Percentiles rank a stretch among this genome's conserved stretches.
Evolutionary conservation across 2,888 invertebrate species (phyloP).

Genomic region (Hyposoter didymator): DNA sequence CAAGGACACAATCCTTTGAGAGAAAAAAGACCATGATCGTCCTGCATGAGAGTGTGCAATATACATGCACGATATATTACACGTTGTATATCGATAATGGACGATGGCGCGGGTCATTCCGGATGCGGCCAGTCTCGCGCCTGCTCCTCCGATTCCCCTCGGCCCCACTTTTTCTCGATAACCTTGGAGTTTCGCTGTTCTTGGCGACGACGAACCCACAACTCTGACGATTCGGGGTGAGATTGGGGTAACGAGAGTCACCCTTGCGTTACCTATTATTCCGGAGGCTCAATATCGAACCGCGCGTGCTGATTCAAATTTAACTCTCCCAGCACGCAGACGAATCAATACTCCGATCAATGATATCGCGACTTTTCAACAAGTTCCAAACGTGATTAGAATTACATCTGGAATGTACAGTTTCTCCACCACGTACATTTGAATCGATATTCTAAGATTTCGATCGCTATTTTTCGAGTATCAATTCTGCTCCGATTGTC

Average conservation of each 20-base stretch:
- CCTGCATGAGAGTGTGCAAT: slow-evolving; percentile 16
- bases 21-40: slow-evolving; percentile 32
- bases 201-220: slow-evolving; percentile 32
- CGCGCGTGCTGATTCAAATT: background rate
- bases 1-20: slow-evolving; percentile 57
- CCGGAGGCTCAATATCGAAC: background rate
- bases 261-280: background rate
- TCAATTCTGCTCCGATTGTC: background rate
- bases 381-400: too few relatives aligned
- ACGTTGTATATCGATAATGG: slow-evolving; percentile 58
- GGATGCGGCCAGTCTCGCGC: slow-evolving; percentile 59
- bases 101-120: slow-evolving; percentile 49
- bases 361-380: background rate
- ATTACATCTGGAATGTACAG: too few relatives aligned
- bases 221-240: slow-evolving; percentile 5
- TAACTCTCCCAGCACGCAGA: too few relatives aligned
- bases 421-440: background rate
- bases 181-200: slow-evolving; percentile 59
- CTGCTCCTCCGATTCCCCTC: slow-evolving; percentile 31
- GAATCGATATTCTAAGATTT: background rate
- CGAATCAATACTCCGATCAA: background rate
- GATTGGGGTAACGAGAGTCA: slow-evolving; percentile 25
- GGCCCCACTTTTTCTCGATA: slow-evolving; percentile 46
- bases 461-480: background rate
- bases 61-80: slow-evolving; percentile 30